Evolutionary conservation across 2,888 invertebrate genomes (phyloP), one percentile per base, ranked within the genome.

Genomic region (Coenonympha arcania): DNA sequence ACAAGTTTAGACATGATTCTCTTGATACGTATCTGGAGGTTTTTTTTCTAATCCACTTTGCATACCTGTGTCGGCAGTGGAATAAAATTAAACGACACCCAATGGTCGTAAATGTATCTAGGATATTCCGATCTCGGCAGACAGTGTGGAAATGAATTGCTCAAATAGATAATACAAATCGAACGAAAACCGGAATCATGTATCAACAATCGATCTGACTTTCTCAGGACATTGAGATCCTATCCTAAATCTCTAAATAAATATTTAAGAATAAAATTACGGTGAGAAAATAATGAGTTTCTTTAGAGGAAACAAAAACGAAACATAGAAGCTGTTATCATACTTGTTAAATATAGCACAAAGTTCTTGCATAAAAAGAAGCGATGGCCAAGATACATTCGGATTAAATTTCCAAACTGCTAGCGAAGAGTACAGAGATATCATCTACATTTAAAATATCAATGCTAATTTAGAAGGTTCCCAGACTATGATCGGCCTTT

Each of bases 1-100:
- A 78, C 85, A 79, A 66, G 84, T 85, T 72, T 68, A 61, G 69
- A 85, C 84, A 76, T 76, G 85, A 82, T 75, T 72, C 64, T 61
- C 64, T 69, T 61, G 66, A 71, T 69, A 65, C 67, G 69, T 66
- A 65, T 68, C 65, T 69, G 55, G 60, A 42, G 51, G 67, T 69
- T 74, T 78, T 76, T 72, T 64, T 62, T 53, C 65, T 68, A 66
- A 72, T 64, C 72, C 60, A 71, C 68, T 79, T 79, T 78, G 78
- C 78, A 79, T 76, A 78, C 59, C 60, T 56, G 56, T 44, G 54
- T 48, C 55, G 54, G 55, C 57, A 54, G 48, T 69, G 62, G 66
- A 64, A 67, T 72, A 65, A 72, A 79, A 71, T 71, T 69, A 71
- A 56, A 64, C 36, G 64, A 65, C 59, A 60, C 52, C 63, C 69